Evolutionary conservation across 1,140 invertebrate species (phyloP).

Genomic region (Drosophila arawakana): DNA sequence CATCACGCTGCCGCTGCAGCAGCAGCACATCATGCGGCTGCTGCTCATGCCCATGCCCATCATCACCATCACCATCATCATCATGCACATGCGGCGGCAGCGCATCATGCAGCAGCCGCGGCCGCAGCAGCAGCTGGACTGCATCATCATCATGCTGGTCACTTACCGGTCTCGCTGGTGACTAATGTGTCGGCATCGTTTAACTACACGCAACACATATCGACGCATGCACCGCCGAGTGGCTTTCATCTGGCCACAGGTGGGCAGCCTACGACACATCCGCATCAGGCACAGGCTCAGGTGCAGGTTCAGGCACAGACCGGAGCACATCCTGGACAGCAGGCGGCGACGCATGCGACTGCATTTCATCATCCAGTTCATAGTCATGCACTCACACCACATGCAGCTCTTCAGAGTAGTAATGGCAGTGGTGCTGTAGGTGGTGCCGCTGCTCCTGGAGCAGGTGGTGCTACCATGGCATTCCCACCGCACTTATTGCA

Average conservation of each 20-base stretch:
- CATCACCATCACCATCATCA: constrained; percentile 74
- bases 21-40: constrained; percentile 67
- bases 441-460: constrained; percentile 3
- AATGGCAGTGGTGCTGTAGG: constrained; percentile 51
- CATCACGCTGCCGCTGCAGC: constrained; percentile 71
- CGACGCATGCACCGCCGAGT: constrained; percentile 66
- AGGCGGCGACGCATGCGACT: constrained; percentile 37
- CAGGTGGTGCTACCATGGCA: constrained; percentile 84
- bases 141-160: constrained; percentile 66
- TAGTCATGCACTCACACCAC: constrained; percentile 54
- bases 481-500: constrained; percentile 87
- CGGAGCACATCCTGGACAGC: constrained; percentile 44
- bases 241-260: constrained; percentile 38
- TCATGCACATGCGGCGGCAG: constrained; percentile 68
- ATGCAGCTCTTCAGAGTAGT: constrained; percentile 46
- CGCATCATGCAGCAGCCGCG: constrained; percentile 70
- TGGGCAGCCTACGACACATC: constrained; percentile 34
- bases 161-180: constrained; percentile 77
- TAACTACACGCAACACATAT: constrained; percentile 83
- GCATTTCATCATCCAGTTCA: constrained; percentile 71
- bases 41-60: constrained; percentile 57
- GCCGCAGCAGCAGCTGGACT: constrained; percentile 66
- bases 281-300: constrained; percentile 50
- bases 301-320: constrained; percentile 19
- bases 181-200: constrained; percentile 83